Evolutionary conservation across 2,888 invertebrate genomes (phyloP).

Genomic region (Ptycholaimellus sp.): DNA sequence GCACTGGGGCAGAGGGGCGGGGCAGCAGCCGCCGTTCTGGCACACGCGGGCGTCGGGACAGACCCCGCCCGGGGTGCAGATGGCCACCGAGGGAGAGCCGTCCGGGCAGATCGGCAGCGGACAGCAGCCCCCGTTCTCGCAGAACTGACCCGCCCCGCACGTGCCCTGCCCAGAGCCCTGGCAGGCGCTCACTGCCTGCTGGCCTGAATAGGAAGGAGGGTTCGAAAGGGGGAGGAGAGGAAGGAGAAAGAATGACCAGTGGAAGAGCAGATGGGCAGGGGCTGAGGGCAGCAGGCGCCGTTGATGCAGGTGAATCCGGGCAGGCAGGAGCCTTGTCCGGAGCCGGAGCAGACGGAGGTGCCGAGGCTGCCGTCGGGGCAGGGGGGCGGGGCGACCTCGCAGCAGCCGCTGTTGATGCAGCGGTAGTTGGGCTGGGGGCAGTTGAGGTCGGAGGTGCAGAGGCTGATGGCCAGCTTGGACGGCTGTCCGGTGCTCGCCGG

Average conservation of each 20-base stretch:
- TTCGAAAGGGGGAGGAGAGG: too few species aligned
- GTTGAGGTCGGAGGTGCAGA: not conserved
- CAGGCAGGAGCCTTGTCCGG: slow-evolving; percentile 7
- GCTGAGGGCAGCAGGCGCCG: slow-evolving; percentile 20
- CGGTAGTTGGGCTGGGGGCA: slow-evolving; percentile 2
- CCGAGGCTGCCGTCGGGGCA: too few species aligned
- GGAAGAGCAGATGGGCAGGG: too few species aligned
- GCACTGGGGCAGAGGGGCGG: slow-evolving; percentile 18
- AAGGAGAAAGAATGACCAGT: too few species aligned
- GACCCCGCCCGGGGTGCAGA: not conserved
- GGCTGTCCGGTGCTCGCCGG: too few species aligned
- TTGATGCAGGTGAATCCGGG: slow-evolving; percentile 15
- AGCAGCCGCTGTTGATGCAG: not conserved
- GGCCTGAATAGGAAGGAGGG: too few species aligned
- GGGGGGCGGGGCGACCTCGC: not conserved
- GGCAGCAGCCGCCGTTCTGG: slow-evolving; percentile 12
- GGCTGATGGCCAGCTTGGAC: too few species aligned
- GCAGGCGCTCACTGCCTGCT: slow-evolving; percentile 10
- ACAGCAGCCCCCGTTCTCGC: slow-evolving; percentile 16
- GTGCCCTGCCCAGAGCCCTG: too few species aligned
- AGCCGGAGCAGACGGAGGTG: slow-evolving; percentile 9
- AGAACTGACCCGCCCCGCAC: slow-evolving; percentile 5
- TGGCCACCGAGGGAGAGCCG: slow-evolving; percentile 7
- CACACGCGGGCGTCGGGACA: too few species aligned
- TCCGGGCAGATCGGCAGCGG: slow-evolving; percentile 14